Evolutionary conservation across 2,113 vertebrate species (phyloP), one percentile per base, ranked within the genome.

Genomic region (Upupa epops): DNA sequence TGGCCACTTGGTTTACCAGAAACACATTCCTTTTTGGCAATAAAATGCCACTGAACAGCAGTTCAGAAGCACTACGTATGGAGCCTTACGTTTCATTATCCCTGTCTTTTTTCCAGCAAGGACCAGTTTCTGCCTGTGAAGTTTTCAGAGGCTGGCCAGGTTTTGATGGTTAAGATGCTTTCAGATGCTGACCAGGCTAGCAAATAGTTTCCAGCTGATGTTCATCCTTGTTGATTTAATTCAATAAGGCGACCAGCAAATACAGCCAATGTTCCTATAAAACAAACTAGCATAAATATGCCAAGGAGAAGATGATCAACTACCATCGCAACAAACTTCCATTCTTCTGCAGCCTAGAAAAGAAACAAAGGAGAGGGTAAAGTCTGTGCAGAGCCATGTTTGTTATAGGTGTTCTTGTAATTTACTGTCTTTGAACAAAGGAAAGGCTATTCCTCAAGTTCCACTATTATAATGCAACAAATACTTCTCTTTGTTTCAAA

Each of bases 271-370:
- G 99, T 99, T 83, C 99, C 99, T n/a, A 99, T 98, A 96, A 99
- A 97, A 63, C 99, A 99, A 85, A 99, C 98, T 1, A 98, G 95
- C 99, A 99, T 99, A 97, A 99, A 99, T 93, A 99, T 98, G 16
- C 98, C 99, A 16, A 99, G 98, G 91, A 99, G 98, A 94, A 99
- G 98, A 96, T 99, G 99, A 94, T 99, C 99, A 95, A 99, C 88
- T 56, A 99, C 99, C 99, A 99, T 99, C 1, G 99, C 99, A 5
- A 99, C 99, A 6, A 99, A 99, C 96, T 99, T 99, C 99, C 99
- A 99, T 95, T 99, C 99, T 96, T 99, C 99, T 3, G 98, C 97
- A 11, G 99, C 99, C 99, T 99, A 92, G 26, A 56, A 86, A 91
- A 80, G 93, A 97, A 86, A 81, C 29, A 93, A 90, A 92, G 25